phyloP scores from a whole-genome alignment of 2,113 vertebrate species.

The Tychaedon coryphoeus region DNA sequence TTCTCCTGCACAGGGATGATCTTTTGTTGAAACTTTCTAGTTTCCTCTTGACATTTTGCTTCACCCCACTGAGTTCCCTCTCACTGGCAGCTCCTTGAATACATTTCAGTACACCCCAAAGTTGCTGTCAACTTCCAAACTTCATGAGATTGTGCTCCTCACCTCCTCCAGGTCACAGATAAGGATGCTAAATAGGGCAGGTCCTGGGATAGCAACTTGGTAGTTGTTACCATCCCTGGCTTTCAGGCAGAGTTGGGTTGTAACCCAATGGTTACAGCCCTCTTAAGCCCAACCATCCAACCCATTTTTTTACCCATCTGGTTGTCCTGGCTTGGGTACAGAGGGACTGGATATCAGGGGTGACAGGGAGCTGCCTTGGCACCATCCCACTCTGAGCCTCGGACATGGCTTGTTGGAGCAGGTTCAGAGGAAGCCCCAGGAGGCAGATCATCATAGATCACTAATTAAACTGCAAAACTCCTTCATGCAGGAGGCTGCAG shows the following conservation, averaged over 20 bases:
- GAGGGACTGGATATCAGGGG: not conserved
- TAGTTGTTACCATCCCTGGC: not conserved
- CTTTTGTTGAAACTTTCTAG: not conserved
- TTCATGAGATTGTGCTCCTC: not conserved
- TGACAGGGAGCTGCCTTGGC: not conserved
- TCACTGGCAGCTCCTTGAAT: not conserved
- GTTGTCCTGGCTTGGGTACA: not conserved
- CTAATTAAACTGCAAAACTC: not conserved
- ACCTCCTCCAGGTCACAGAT: not conserved
- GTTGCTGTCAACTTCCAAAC: not conserved
- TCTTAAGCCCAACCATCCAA: not conserved
- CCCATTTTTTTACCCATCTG: not conserved
- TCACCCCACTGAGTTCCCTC: not conserved
- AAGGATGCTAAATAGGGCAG: not conserved
- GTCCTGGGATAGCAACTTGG: accelerated
- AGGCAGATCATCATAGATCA: not conserved
- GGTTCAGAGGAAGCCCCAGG: not conserved
- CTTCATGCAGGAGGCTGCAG: not conserved
- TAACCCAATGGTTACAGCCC: not conserved
- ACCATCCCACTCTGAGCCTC: accelerated
- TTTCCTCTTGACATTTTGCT: not conserved
- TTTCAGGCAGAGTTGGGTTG: not conserved
- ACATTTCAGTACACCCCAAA: not conserved
- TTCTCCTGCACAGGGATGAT: not conserved
- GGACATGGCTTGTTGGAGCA: accelerated